These are phyloP conservation scores for Dryobota labecula DNA, from an alignment of 2,888 invertebrate species.

Conservation along the genomic window DNA sequence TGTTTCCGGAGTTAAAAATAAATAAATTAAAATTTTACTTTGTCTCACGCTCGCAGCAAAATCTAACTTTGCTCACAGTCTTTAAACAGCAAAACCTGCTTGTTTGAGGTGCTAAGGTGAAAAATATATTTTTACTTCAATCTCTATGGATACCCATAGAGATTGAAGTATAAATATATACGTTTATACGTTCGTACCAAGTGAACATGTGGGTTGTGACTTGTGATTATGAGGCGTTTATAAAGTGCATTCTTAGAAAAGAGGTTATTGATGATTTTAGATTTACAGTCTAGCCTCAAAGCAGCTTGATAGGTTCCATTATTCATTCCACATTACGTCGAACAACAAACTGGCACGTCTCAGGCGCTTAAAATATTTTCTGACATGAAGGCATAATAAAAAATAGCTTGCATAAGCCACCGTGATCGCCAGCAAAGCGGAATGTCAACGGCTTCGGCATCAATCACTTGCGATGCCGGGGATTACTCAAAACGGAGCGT, in stretches of 20 bases:
- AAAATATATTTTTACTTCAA: not conserved
- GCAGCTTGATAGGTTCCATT: constrained; percentile 43
- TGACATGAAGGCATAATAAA: constrained; percentile 62
- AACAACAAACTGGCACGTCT: constrained; percentile 40
- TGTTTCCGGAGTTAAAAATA: no score
- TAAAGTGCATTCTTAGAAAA: not conserved
- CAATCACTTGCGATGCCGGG: constrained; percentile 86
- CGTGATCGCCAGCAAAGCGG: constrained; percentile 73
- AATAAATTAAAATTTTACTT: no score
- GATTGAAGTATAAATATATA: no score
- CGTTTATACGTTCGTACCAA: no score
- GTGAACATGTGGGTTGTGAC: not conserved
- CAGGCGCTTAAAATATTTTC: constrained; percentile 56
- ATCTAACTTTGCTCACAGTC: no score
- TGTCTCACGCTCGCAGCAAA: no score
- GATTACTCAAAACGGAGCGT: constrained; percentile 83
- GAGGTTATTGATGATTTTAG: constrained; percentile 27
- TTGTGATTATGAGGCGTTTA: not conserved
- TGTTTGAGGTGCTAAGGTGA: no score
- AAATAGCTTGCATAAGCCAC: constrained; percentile 65
- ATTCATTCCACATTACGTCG: constrained; percentile 42
- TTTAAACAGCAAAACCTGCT: no score
- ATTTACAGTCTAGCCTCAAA: constrained; percentile 20
- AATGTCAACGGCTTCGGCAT: constrained; percentile 83
- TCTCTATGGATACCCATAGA: not conserved